A percentile compares a stretch with the other conserved stretches of the same genome.
phyloP scores from a whole-genome alignment of 2,113 vertebrate genomes.

The Microtus montanus region DNA sequence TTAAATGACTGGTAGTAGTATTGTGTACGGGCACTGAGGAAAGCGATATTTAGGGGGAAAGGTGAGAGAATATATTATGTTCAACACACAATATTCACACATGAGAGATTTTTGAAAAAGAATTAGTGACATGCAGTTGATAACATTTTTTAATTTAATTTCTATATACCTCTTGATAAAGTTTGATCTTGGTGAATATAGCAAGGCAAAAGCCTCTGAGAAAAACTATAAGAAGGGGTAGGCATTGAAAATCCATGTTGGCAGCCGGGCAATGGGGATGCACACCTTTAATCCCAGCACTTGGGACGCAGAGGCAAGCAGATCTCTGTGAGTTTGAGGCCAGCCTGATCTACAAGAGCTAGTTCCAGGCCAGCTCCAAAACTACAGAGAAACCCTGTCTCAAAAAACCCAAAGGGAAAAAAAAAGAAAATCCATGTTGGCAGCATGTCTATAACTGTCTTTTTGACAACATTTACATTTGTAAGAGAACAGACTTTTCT shows the following conservation, averaged over 20 bases:
- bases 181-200: not conserved
- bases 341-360: too few relatives aligned
- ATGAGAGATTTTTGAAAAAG: not conserved
- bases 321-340: too few relatives aligned
- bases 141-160: constrained; percentile 39
- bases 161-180: not conserved
- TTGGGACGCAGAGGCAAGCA: too few relatives aligned
- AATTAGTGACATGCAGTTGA: not conserved
- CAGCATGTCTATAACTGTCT: not conserved
- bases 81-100: not conserved
- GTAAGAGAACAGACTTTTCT: not conserved
- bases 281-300: too few relatives aligned
- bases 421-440: constrained; percentile 17
- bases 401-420: too few relatives aligned
- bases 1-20: not conserved
- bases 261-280: too few relatives aligned
- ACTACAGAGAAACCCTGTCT: too few relatives aligned
- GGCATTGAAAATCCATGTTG: too few relatives aligned
- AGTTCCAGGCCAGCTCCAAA: too few relatives aligned
- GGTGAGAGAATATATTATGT: not conserved
- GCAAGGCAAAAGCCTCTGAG: too few relatives aligned
- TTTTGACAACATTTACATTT: constrained; percentile 32
- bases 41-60: not conserved
- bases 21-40: too few relatives aligned
- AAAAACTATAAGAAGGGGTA: too few relatives aligned